phyloP scores from a whole-genome alignment of 2,888 invertebrate species.

The Cepaea hortensis region DNA sequence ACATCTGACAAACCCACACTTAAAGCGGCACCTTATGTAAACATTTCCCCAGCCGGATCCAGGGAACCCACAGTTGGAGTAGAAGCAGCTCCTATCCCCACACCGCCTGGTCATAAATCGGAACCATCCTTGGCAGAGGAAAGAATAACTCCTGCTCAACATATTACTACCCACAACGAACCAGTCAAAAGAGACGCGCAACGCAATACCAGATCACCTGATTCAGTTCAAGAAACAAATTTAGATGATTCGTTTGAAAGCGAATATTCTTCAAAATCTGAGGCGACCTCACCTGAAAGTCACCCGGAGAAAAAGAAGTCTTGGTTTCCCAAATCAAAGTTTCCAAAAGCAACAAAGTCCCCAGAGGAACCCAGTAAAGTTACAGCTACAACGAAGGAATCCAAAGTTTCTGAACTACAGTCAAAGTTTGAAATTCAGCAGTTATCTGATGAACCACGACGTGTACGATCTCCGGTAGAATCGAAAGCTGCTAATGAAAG shows the following conservation, averaged over 20 bases:
- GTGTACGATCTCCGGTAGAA: conserved; percentile 29
- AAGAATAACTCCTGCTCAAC: not conserved
- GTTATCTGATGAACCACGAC: conserved; percentile 41
- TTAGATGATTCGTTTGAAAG: conserved; percentile 38
- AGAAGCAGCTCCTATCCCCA: conserved; percentile 25
- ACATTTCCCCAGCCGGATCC: not conserved
- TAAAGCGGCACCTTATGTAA: not conserved
- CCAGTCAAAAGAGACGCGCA: not conserved
- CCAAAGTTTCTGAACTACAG: conserved; percentile 6
- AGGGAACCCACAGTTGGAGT: not conserved
- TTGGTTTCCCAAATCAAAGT: conserved; percentile 44
- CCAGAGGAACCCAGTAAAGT: conserved; percentile 4
- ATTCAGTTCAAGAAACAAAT: conserved; percentile 39
- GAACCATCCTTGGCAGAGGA: not conserved
- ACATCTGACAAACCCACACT: conserved; percentile 12
- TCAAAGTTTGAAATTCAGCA: conserved; percentile 39
- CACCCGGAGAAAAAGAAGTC: conserved; percentile 41
- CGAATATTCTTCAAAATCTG: not conserved
- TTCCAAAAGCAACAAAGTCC: not conserved
- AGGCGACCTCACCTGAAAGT: not conserved
- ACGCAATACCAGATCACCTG: conserved; percentile 6
- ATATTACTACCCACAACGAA: not conserved
- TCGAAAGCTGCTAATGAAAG: conserved; percentile 29
- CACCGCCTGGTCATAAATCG: not conserved
- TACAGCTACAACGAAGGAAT: not conserved